Conservation (phyloP, 2,888 invertebrate genomes). For the Beris chalybata region DNA sequence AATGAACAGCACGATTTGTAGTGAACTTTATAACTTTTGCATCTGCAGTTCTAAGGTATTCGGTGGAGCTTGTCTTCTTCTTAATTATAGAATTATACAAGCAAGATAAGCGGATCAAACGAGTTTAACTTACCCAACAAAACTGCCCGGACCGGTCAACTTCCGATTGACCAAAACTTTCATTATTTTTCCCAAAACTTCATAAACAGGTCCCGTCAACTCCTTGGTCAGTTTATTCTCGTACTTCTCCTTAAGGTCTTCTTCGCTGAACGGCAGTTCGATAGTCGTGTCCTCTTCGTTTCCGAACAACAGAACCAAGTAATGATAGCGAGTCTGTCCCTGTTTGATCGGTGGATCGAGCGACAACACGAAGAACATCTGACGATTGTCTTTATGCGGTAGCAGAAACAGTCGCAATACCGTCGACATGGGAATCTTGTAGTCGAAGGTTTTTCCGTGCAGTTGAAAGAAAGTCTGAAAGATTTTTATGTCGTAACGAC, state of each 20-base stretch:
- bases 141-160: slow-evolving; percentile 88
- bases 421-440: slow-evolving; percentile 98
- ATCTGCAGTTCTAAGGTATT: too few relatives aligned
- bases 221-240: slow-evolving; percentile 90
- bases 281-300: slow-evolving; percentile 92
- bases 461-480: slow-evolving; percentile 88
- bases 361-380: slow-evolving; percentile 97
- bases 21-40: too few relatives aligned
- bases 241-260: slow-evolving; percentile 90
- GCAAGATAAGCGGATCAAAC: too few relatives aligned
- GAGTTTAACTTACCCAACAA: slow-evolving; percentile 72
- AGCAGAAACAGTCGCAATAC: slow-evolving; percentile 91
- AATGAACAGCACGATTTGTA: too few relatives aligned
- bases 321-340: slow-evolving; percentile 98
- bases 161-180: slow-evolving; percentile 92
- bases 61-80: too few relatives aligned
- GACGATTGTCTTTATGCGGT: slow-evolving; percentile 96
- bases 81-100: too few relatives aligned
- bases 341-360: slow-evolving; percentile 99
- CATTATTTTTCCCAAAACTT: slow-evolving; percentile 95
- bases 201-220: slow-evolving; percentile 89
- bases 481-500: slow-evolving; percentile 89
- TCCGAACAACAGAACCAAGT: slow-evolving; percentile 89
- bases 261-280: slow-evolving; percentile 88
- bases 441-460: slow-evolving; percentile 98